Evolutionary conservation across 2,113 vertebrate genomes (phyloP).

Genomic region (Hymenochirus boettgeri): DNA sequence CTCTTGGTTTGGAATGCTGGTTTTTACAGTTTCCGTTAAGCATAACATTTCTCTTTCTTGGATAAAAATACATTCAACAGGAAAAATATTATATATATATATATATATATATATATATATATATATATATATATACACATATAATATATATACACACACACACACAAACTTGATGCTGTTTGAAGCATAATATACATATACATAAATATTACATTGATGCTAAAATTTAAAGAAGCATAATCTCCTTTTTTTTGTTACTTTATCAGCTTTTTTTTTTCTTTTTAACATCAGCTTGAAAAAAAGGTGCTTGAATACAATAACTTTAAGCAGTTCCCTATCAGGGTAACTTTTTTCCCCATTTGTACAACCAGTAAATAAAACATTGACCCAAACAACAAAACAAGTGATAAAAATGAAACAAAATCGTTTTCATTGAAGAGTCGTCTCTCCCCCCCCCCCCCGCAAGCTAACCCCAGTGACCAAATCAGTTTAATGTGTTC

Average conservation of each 20-base stretch:
- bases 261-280: slow-evolving; percentile 31
- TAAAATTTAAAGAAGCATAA: slow-evolving; percentile 79
- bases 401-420: slow-evolving; percentile 53
- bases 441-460: slow-evolving; percentile 69
- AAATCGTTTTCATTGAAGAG: slow-evolving; percentile 55
- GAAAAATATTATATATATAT: slow-evolving; percentile 58
- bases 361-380: slow-evolving; percentile 72
- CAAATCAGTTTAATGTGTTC: slow-evolving; percentile 41
- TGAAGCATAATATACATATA: slow-evolving; percentile 83
- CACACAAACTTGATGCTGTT: slow-evolving; percentile 71
- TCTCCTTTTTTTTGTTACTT: slow-evolving; percentile 55
- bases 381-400: slow-evolving; percentile 3
- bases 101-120: slow-evolving; percentile 68
- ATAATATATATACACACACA: slow-evolving; percentile 72
- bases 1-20: slow-evolving; percentile 76
- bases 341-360: slow-evolving; percentile 75
- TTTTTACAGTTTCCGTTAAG: slow-evolving; percentile 71
- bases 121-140: slow-evolving; percentile 61
- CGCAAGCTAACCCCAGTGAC: slow-evolving; percentile 51
- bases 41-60: slow-evolving; percentile 72
- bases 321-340: slow-evolving; percentile 72
- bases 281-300: slow-evolving; percentile 70
- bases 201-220: slow-evolving; percentile 87
- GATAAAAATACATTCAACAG: slow-evolving; percentile 92
- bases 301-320: slow-evolving; percentile 88